Evolutionary conservation across 2,888 invertebrate genomes (phyloP).

Genomic region (Cheilosia vulpina): DNA sequence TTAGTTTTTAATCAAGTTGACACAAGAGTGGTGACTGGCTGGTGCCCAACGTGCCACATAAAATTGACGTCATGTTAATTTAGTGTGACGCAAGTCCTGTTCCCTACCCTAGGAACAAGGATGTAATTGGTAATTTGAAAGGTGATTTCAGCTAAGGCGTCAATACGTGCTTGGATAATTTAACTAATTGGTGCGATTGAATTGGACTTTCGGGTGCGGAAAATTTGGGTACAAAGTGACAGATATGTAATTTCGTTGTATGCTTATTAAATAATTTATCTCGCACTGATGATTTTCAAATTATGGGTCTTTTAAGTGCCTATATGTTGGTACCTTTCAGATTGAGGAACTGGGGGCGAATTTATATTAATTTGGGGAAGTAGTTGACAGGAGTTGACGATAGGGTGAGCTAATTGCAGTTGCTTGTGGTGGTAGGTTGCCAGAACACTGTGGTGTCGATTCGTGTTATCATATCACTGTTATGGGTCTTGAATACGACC

Average conservation of each 20-base stretch:
- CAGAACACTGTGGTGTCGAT: too few species aligned
- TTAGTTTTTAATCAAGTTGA: slow-evolving; percentile 26
- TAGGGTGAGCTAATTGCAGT: too few species aligned
- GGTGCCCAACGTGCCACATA: neutral
- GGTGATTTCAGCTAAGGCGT: neutral
- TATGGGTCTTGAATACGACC: too few species aligned
- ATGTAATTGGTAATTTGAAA: slow-evolving; percentile 6
- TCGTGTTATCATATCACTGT: too few species aligned
- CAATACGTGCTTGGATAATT: neutral
- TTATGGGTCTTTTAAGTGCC: too few species aligned
- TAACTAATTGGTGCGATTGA: neutral
- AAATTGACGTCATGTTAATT: slow-evolving; percentile 6
- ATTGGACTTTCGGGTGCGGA: neutral
- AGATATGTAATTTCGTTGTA: neutral
- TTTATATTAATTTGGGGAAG: too few species aligned
- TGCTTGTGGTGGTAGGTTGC: too few species aligned
- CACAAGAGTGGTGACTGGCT: neutral
- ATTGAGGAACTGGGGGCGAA: too few species aligned
- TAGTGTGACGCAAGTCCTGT: neutral
- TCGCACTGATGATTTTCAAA: neutral
- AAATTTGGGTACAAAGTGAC: neutral
- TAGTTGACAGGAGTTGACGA: too few species aligned
- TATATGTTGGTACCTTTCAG: too few species aligned
- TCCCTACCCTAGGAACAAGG: slow-evolving; percentile 9
- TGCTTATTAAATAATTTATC: neutral